phyloP scores from a whole-genome alignment of 2,888 invertebrate genomes.

The Holacanthella duospinosa region DNA sequence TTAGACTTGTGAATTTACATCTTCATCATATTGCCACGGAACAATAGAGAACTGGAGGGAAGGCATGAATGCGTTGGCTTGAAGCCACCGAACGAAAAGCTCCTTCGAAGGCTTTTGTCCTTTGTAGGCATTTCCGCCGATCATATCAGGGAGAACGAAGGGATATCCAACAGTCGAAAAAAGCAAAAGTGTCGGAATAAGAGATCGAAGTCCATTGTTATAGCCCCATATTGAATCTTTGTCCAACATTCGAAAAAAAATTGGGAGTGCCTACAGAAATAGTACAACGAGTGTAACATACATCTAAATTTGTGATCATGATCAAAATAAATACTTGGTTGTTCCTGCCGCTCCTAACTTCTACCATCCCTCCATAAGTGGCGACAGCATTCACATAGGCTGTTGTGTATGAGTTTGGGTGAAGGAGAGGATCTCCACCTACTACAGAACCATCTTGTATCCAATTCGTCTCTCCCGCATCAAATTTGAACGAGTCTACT shows the following conservation, averaged over 20 bases:
- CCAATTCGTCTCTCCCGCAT: slow-evolving; percentile 67
- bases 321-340: no score
- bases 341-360: slow-evolving; percentile 60
- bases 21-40: slow-evolving; percentile 65
- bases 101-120: slow-evolving; percentile 48
- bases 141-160: slow-evolving; percentile 60
- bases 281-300: no score
- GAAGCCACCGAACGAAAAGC: slow-evolving; percentile 65
- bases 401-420: slow-evolving; percentile 24
- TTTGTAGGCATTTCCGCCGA: slow-evolving; percentile 44
- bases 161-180: slow-evolving; percentile 55
- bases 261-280: no score
- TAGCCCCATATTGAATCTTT: slow-evolving; percentile 53
- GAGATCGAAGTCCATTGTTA: slow-evolving; percentile 42
- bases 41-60: slow-evolving; percentile 66
- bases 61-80: slow-evolving; percentile 66
- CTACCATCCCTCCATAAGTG: slow-evolving; percentile 50
- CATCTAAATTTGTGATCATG: no score
- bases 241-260: slow-evolving; percentile 68
- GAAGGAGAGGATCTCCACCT: slow-evolving; percentile 15
- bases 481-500: slow-evolving; percentile 67
- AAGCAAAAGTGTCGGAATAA: slow-evolving; percentile 43
- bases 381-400: slow-evolving; percentile 32
- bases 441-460: slow-evolving; percentile 47
- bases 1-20: slow-evolving; percentile 39